phyloP scores from a whole-genome alignment of 2,888 invertebrate species.

The Temnothorax ravouxi region DNA sequence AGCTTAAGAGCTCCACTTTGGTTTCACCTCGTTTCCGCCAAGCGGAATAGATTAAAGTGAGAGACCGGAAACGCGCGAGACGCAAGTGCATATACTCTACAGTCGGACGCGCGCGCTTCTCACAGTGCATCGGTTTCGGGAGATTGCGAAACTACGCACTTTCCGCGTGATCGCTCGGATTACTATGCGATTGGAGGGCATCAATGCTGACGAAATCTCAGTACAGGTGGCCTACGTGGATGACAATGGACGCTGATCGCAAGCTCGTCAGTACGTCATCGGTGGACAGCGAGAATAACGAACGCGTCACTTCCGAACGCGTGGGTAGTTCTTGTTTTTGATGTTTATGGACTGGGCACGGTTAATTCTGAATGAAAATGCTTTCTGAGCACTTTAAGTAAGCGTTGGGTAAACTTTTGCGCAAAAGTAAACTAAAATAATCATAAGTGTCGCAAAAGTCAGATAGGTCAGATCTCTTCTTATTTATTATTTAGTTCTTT shows the following conservation, averaged over 20 bases:
- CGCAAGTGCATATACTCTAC: constrained; percentile 7
- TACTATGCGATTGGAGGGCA: constrained; percentile 66
- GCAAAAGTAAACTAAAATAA: constrained; percentile 24
- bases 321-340: constrained; percentile 74
- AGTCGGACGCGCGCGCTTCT: background rate
- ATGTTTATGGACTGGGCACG: constrained; percentile 53
- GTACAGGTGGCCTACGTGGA: constrained; percentile 67
- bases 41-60: constrained; percentile 36
- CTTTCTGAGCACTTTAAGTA: constrained; percentile 11
- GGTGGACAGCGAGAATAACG: constrained; percentile 81
- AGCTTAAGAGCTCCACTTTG: constrained; percentile 7
- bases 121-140: constrained; percentile 6
- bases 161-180: constrained; percentile 31
- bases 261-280: constrained; percentile 80
- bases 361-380: constrained; percentile 37
- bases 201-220: constrained; percentile 57
- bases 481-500: background rate
- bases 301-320: constrained; percentile 74
- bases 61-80: constrained; percentile 34
- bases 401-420: constrained; percentile 4
- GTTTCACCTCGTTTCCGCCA: constrained; percentile 35
- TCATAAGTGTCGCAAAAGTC: background rate
- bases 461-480: background rate
- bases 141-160: constrained; percentile 9
- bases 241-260: constrained; percentile 79